Evolutionary conservation across 2,797 vertebrate species (phyloP).

Genomic region (Molossus molossus): DNA sequence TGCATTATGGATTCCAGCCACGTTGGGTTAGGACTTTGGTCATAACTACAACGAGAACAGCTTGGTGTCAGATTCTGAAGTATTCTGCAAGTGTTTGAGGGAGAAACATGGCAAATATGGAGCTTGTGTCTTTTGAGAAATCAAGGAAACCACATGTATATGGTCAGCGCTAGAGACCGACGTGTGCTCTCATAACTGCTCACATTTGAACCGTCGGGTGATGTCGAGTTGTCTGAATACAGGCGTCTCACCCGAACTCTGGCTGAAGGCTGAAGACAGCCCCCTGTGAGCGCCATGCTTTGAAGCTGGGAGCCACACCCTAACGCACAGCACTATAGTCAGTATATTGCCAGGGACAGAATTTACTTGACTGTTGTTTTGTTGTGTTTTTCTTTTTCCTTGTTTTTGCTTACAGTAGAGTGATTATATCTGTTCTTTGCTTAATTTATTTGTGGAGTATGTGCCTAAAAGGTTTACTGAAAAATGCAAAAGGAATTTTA

Average conservation of each 20-base stretch:
- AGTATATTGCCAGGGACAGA: not conserved
- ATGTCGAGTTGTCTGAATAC: not conserved
- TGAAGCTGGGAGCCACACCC: slow-evolving; percentile 4
- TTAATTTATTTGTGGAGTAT: slow-evolving; percentile 6
- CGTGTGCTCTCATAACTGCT: not conserved
- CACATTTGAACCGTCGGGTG: not conserved
- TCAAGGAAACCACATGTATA: not conserved
- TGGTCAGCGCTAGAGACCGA: not conserved
- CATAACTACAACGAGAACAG: not conserved
- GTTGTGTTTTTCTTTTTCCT: not conserved
- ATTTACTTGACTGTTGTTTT: not conserved
- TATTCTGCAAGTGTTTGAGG: not conserved
- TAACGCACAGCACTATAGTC: not conserved
- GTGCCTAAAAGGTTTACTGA: slow-evolving; percentile 1
- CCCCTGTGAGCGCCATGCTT: not conserved
- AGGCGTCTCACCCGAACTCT: not conserved
- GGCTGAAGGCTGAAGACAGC: not conserved
- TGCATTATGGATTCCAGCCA: not conserved
- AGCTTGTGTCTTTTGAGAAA: not conserved
- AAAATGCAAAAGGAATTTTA: slow-evolving; percentile 10
- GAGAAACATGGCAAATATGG: not conserved
- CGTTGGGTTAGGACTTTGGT: not conserved
- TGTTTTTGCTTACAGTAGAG: slow-evolving; percentile 23
- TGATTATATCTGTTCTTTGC: slow-evolving; percentile 42
- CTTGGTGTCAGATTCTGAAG: not conserved